phyloP scores from a whole-genome alignment of 2,113 vertebrate genomes.

The Ramphastos sulfuratus region DNA sequence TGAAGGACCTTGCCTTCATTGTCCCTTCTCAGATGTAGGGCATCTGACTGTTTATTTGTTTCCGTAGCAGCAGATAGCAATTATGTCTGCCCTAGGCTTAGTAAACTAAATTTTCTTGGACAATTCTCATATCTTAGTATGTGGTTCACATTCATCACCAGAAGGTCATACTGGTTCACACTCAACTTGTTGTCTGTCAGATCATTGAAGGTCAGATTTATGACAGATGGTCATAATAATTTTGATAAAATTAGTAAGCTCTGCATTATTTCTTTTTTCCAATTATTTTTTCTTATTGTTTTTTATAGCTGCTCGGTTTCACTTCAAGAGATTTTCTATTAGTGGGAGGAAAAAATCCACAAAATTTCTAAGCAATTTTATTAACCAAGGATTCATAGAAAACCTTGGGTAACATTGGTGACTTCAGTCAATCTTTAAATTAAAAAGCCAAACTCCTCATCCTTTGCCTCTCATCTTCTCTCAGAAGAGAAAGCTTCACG shows the following conservation, averaged over 20 bases:
- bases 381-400: not conserved
- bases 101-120: not conserved
- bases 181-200: not conserved
- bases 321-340: not conserved
- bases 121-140: not conserved
- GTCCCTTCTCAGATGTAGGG: not conserved
- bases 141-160: not conserved
- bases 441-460: not conserved
- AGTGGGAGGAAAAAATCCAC: not conserved
- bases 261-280: not conserved
- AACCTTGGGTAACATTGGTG: not conserved
- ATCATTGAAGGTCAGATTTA: not conserved
- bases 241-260: not conserved
- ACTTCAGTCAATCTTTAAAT: not conserved
- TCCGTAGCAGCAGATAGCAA: not conserved
- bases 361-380: not conserved
- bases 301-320: not conserved
- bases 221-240: not conserved
- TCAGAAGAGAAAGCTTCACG: not conserved
- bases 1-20: not conserved
- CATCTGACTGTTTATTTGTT: not conserved
- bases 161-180: not conserved
- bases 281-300: not conserved
- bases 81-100: not conserved
- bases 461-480: not conserved